Conservation (phyloP, 2,113 vertebrate species). For the Microtus pennsylvanicus region DNA sequence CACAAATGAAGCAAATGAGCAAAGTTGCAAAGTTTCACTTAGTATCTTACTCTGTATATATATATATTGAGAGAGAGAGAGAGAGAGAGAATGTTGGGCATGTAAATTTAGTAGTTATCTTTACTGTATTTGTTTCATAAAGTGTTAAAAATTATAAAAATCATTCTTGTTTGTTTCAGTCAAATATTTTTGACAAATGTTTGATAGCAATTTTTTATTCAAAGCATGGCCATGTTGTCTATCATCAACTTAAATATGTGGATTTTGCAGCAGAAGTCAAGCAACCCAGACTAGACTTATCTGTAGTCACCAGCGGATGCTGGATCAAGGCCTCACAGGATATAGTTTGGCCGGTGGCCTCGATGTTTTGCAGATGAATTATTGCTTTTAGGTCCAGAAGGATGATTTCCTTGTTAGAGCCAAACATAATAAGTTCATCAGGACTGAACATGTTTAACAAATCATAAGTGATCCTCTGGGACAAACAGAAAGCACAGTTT, state of each 20-base stretch:
- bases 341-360: not conserved
- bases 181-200: not conserved
- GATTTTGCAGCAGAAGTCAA: not conserved
- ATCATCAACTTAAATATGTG: constrained; percentile 22
- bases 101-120: not conserved
- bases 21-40: not conserved
- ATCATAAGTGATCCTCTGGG: constrained; percentile 33
- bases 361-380: not conserved
- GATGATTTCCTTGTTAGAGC: constrained; percentile 13
- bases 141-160: not conserved
- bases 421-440: constrained; percentile 51
- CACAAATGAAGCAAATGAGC: not conserved
- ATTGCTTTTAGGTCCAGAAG: constrained; percentile 11
- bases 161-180: not conserved
- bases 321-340: not conserved
- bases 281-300: constrained; percentile 1
- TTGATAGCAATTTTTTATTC: not conserved
- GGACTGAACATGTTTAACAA: constrained; percentile 38
- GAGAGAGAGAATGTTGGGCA: not conserved
- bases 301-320: constrained; percentile 7
- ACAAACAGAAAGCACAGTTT: constrained; percentile 56
- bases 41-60: not conserved
- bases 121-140: not conserved
- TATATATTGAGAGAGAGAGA: not conserved
- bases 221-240: not conserved